Evolutionary conservation across 2,888 invertebrate genomes (phyloP).

Genomic region (Girardia tigrina): DNA sequence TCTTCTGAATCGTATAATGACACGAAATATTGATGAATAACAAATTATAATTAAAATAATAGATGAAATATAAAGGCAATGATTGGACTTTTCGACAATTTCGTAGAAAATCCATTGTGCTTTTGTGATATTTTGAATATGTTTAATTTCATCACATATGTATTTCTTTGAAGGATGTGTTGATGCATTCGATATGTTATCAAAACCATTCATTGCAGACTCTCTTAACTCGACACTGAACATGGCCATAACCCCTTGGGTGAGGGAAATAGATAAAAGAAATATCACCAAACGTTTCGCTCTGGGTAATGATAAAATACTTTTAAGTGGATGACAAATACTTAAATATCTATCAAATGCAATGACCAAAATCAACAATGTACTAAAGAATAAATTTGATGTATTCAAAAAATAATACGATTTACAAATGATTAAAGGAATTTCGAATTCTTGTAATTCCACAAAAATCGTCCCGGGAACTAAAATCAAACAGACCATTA

Average conservation of each 20-base stretch:
- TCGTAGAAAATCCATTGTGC: constrained; percentile 1
- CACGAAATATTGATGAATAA: constrained; percentile 24
- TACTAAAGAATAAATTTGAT: constrained; percentile 17
- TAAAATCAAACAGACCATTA: constrained; percentile 24
- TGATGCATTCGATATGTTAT: not conserved
- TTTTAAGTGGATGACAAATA: constrained; percentile 27
- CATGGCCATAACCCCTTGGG: not conserved
- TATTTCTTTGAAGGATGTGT: not conserved
- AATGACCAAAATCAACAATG: constrained; percentile 13
- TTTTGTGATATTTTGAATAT: not conserved
- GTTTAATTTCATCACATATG: constrained; percentile 26
- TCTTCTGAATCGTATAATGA: constrained; percentile 10
- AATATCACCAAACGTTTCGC: constrained; percentile 21
- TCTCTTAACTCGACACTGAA: not conserved
- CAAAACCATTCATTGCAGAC: not conserved
- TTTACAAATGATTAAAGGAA: not conserved
- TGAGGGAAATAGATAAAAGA: not conserved
- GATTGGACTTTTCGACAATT: not conserved
- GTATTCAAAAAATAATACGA: constrained; percentile 29
- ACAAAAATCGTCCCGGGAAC: constrained; percentile 20
- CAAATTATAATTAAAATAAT: constrained; percentile 24
- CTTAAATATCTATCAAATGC: constrained; percentile 28
- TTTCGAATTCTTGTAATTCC: not conserved
- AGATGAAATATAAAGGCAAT: constrained; percentile 17
- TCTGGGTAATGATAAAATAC: not conserved